Percentiles rank a stretch among this genome's conserved stretches.
Evolutionary conservation across 23 tunicate species (phyloP).

Genomic region (Trididemnum miniatum): DNA sequence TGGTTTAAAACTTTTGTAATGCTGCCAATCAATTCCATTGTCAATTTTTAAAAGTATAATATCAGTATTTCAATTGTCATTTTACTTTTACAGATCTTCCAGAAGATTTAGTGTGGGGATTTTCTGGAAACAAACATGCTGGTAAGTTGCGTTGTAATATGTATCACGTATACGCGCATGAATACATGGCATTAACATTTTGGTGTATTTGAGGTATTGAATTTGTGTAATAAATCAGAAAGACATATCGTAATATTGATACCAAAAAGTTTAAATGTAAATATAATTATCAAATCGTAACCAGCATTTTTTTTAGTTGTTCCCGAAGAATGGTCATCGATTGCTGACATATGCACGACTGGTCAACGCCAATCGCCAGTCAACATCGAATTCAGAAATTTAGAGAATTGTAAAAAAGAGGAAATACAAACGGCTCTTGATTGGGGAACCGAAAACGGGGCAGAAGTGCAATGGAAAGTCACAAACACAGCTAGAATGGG

Average conservation of each 20-base stretch:
- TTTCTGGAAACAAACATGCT: background rate
- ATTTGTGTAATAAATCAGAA: no score
- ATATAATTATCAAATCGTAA: no score
- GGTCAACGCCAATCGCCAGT: conserved; percentile 25
- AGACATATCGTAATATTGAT: no score
- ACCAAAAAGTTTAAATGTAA: no score
- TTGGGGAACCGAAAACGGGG: conserved; percentile 7
- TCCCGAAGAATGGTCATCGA: conserved; percentile 2
- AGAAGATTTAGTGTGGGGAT: conserved; percentile 24
- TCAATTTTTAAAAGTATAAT: no score
- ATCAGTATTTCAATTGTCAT: background rate
- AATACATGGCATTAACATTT: no score
- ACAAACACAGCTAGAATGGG: conserved; percentile 19
- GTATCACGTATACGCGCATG: no score
- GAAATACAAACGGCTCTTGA: background rate
- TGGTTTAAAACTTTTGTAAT: no score
- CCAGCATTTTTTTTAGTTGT: background rate
- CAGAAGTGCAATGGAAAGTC: conserved; percentile 17
- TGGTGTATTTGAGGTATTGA: no score
- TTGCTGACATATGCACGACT: background rate
- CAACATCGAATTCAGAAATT: background rate
- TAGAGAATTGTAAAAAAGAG: background rate
- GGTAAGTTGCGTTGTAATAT: no score
- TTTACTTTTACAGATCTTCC: background rate
- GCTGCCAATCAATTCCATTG: no score